Evolutionary conservation across 92 coral and sea anemone genomes (phyloP), one percentile per base, ranked within the genome.

Genomic region (Palythoa grandis): DNA sequence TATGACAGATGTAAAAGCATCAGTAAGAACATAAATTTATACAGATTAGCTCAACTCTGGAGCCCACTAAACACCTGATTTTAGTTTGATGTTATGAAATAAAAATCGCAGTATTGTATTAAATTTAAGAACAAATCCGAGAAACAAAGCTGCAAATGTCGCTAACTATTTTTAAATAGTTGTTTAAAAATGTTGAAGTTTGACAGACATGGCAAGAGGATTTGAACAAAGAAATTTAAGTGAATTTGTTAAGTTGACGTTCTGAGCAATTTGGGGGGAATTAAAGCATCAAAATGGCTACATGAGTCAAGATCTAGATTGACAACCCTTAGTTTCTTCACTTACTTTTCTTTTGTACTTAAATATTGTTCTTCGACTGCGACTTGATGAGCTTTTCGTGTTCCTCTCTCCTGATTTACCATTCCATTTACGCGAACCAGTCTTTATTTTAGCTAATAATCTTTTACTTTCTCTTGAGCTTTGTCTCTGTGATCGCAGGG

Each of bases 401-500:
- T 71, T 74, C 79, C 98, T 87, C 54, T 97, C 99, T 11, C 99
- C 94, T 13, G 96, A 91, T 74, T 94, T 95, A 16, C 99, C 99
- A 86, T 97, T 97, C 88, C 94, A 87, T 72, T 97, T 97, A 53
- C 99, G 91, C 17, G 96, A 91, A 14, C 98, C 91, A 53, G 98
- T 91, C 78, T 91, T 94, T 24, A 94, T 92, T 78, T 93, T 94
- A 63, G 98, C 98, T 39, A 94, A 88, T 25, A 94, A 88, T 48
- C 90, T 94, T 79, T 93, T 92, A 61, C 98, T 95, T 43, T 97
- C 99, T 85, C 90, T 92, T 2, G 98, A 91, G 87, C 98, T 95
- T 79, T 91, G 94, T 14, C 99, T 90, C 78, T 97, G 99, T 40
- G 97, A 88, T 29, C 98, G 92, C n/a, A 94, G 78, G 88, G 92